A percentile compares a stretch with the other conserved stretches of the same genome.
Evolutionary conservation across 2,113 vertebrate species (phyloP).

Genomic region (Scatophagus argus): DNA sequence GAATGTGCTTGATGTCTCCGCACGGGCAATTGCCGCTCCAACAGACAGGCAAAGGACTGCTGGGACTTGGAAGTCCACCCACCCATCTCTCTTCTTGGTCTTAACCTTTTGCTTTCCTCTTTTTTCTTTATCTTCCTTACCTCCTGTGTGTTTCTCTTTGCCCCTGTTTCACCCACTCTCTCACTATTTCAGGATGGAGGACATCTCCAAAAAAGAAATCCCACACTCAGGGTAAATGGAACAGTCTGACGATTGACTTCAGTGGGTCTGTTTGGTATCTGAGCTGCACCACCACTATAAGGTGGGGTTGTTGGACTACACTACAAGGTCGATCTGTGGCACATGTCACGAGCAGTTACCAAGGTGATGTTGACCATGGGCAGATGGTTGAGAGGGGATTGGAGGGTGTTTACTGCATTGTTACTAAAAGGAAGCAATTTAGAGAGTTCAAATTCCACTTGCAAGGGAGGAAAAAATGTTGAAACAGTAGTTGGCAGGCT

Average conservation of each 20-base stretch:
- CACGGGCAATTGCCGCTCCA: slow-evolving; percentile 66
- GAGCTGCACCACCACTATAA: slow-evolving; percentile 60
- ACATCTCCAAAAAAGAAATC: slow-evolving; percentile 38
- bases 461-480: slow-evolving; percentile 63
- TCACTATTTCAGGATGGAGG: slow-evolving; percentile 24
- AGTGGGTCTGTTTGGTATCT: slow-evolving; percentile 47
- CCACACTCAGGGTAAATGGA: slow-evolving; percentile 50
- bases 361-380: slow-evolving; percentile 75
- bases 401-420: slow-evolving; percentile 77
- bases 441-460: slow-evolving; percentile 76
- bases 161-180: slow-evolving; percentile 38
- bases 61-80: slow-evolving; percentile 67
- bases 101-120: slow-evolving; percentile 11
- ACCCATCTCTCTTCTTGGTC: slow-evolving; percentile 31
- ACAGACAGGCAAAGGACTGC: slow-evolving; percentile 64
- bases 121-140: background rate
- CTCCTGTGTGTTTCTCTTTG: slow-evolving; percentile 4
- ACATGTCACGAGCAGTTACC: slow-evolving; percentile 75
- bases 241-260: slow-evolving; percentile 50
- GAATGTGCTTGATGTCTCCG: slow-evolving; percentile 86
- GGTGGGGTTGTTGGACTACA: slow-evolving; percentile 58
- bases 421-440: slow-evolving; percentile 80
- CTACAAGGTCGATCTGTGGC: slow-evolving; percentile 70
- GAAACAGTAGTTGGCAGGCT: slow-evolving; percentile 80
- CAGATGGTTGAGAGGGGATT: slow-evolving; percentile 70